Evolutionary conservation across 2,113 vertebrate species (phyloP), one percentile per base, ranked within the genome.

Genomic region (Damaliscus lunatus): DNA sequence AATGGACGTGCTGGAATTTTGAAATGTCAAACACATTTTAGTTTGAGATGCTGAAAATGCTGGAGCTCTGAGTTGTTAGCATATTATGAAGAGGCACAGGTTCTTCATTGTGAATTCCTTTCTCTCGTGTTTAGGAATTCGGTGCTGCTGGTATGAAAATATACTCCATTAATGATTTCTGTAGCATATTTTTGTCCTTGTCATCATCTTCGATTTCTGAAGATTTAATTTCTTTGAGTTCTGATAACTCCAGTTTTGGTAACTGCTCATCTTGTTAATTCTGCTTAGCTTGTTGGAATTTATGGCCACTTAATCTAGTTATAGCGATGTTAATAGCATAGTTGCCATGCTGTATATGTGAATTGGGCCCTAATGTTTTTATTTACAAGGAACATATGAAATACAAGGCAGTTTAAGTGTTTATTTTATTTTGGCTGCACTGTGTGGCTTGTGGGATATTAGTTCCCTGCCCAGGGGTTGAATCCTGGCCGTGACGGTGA

Each of bases 1-100:
- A 97, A 16, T 89, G 36, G 31, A 96, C 88, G 57, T 96, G 59
- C 67, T 96, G 52, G 11, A 88, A 86, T 80, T 96, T 84, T 89
- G 67, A 90, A 52, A 94, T 82, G 52, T 84, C 29, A 55, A 53
- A 78, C 57, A 91, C 27, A 12, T 91, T 96, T 84, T 80, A 88
- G 82, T 84, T 40, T 80, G 87, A 93, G 40, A 31, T 78, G 17
- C n/a, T 91, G n/a, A 43, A 88, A 80, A 53, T 94, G 77, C 59
- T 88, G n/a, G 57, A 13, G 40, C 48, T 43, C 17, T 74, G 46
- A 59, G 9, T 80, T 46, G 15, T 36, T 25, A 83, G 74, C 36
- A 29, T 96, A n/a, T 46, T 83, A 23, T 46, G 23, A 92, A 77
- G 67, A 97, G 85, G 53, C 17, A 53, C 16, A 33, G 64, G 40